Percentiles rank a stretch among this genome's conserved stretches.
These are phyloP conservation scores for Glyptemys insculpta DNA, from an alignment of 2,797 vertebrate genomes.

Conservation along the genomic window DNA sequence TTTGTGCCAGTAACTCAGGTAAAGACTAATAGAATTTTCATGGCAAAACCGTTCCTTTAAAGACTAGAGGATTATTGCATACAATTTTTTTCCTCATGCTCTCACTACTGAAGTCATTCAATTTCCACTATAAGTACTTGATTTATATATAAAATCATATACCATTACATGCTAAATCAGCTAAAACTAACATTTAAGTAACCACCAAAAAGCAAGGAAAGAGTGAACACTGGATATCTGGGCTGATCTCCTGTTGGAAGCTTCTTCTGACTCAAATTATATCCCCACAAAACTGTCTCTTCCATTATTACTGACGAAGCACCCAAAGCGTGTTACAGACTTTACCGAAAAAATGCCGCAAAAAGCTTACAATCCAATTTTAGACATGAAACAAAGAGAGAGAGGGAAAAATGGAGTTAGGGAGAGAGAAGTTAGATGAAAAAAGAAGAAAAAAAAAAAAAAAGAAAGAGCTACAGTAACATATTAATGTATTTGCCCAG, in stretches of 20 bases:
- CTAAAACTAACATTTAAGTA: background rate
- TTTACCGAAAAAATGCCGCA: background rate
- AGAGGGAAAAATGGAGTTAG: background rate
- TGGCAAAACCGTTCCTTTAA: background rate
- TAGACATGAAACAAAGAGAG: background rate
- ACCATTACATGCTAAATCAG: background rate
- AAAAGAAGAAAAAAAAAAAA: background rate
- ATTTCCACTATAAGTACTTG: background rate
- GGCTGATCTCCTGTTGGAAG: background rate
- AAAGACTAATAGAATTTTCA: background rate
- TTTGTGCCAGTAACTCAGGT: background rate
- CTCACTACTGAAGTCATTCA: background rate
- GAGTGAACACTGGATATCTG: background rate
- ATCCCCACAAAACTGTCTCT: fast-evolving
- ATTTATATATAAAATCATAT: background rate
- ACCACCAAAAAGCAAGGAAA: background rate
- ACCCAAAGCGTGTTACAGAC: background rate
- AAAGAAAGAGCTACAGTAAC: background rate
- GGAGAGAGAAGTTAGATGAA: background rate
- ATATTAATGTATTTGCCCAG: background rate
- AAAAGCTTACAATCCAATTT: background rate
- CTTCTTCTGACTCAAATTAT: background rate
- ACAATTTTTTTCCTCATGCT: background rate
- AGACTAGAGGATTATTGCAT: background rate
- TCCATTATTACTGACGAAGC: background rate